A percentile compares a stretch with the other conserved stretches of the same genome.
Evolutionary conservation across 2,113 vertebrate genomes (phyloP).

Genomic region (Erythrolamprus reginae): DNA sequence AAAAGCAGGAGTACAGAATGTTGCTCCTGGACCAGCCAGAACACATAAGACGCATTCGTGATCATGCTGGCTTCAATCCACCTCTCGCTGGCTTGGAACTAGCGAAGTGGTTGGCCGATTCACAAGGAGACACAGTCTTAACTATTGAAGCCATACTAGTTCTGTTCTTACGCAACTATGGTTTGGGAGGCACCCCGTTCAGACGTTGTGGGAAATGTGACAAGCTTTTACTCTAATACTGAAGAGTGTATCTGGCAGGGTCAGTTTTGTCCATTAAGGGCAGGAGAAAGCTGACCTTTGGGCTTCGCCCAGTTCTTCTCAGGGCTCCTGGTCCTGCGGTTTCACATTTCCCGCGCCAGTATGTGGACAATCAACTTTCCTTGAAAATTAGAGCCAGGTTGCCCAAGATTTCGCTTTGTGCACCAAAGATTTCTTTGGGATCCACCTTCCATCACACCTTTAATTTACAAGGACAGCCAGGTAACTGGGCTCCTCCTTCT

Average conservation of each 20-base stretch:
- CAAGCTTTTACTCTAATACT: too few relatives aligned
- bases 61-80: not conserved
- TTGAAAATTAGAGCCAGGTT: not conserved
- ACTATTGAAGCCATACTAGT: not conserved
- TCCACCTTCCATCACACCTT: not conserved
- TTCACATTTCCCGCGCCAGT: not conserved
- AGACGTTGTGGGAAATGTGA: not conserved
- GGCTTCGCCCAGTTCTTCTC: not conserved
- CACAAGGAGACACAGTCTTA: not conserved
- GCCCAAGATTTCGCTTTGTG: not conserved
- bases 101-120: not conserved
- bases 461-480: not conserved
- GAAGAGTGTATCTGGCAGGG: not conserved
- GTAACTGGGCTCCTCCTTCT: accelerated
- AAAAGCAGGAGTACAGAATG: not conserved
- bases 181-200: too few relatives aligned
- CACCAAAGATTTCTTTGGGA: not conserved
- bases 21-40: not conserved
- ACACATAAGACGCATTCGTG: too few relatives aligned
- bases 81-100: not conserved
- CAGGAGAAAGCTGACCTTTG: not conserved
- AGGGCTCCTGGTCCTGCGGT: accelerated
- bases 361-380: not conserved
- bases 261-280: not conserved
- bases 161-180: not conserved